Percentiles rank a stretch among this genome's conserved stretches.
Evolutionary conservation across 2,113 vertebrate genomes (phyloP).

Genomic region (Ailuropoda melanoleuca): DNA sequence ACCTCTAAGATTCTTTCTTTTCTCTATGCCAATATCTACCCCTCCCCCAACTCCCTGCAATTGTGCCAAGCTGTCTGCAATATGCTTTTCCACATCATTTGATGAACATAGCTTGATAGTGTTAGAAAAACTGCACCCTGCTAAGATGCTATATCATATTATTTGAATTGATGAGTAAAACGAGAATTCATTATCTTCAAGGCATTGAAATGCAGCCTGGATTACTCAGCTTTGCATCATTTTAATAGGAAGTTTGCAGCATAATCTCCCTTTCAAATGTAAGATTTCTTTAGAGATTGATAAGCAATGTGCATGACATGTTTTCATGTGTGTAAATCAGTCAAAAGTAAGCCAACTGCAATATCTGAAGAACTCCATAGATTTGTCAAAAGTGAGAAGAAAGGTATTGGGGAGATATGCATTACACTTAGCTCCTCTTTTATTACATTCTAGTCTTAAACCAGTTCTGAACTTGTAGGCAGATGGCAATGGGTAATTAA

Average conservation of each 20-base stretch:
- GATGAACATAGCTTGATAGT: constrained; percentile 14
- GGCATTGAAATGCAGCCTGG: constrained; percentile 27
- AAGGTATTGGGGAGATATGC: not conserved
- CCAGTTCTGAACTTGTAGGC: constrained; percentile 52
- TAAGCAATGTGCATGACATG: not conserved
- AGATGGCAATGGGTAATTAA: constrained; percentile 74
- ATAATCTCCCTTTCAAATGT: constrained; percentile 20
- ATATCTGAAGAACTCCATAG: not conserved
- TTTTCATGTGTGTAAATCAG: not conserved
- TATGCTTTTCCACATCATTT: constrained; percentile 36
- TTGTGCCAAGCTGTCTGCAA: constrained; percentile 24
- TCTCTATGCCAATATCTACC: not conserved
- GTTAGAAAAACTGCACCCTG: constrained; percentile 22
- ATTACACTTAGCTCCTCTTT: not conserved
- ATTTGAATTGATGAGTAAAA: constrained; percentile 68
- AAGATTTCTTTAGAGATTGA: constrained; percentile 27
- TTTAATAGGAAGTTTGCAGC: not conserved
- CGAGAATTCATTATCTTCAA: constrained; percentile 50
- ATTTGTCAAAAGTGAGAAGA: constrained; percentile 36
- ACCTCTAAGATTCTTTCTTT: constrained; percentile 6
- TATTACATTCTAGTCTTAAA: constrained; percentile 51
- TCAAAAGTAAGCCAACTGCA: constrained; percentile 47
- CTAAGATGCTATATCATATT: constrained; percentile 44
- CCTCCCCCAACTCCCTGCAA: not conserved
- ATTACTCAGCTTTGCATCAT: constrained; percentile 13